Percentiles rank a stretch among this genome's conserved stretches.
phyloP scores from a whole-genome alignment of 2,113 vertebrate genomes.

The Zeus faber region DNA sequence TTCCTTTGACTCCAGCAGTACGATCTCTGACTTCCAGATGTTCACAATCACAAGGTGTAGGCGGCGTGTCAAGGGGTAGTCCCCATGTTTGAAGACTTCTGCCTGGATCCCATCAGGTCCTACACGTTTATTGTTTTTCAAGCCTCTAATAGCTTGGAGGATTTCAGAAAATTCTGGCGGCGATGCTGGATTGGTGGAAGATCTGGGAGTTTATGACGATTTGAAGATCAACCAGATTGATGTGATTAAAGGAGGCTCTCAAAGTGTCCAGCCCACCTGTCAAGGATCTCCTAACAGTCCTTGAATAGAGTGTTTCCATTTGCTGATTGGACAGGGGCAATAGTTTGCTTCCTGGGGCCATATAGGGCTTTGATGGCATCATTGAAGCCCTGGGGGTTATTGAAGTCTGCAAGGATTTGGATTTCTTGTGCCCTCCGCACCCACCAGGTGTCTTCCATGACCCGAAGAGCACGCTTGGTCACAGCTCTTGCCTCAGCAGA shows the following conservation, averaged over 20 bases:
- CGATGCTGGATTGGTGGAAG: background rate
- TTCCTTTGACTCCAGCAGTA: background rate
- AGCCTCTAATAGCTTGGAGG: background rate
- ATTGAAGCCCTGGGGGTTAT: no score
- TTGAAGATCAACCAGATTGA: background rate
- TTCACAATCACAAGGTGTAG: background rate
- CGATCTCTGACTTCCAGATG: background rate
- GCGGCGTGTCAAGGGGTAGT: background rate
- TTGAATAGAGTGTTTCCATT: no score
- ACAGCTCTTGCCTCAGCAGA: background rate
- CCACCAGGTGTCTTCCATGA: no score
- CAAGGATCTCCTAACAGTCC: no score
- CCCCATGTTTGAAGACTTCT: background rate
- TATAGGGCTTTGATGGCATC: no score
- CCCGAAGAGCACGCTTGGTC: background rate
- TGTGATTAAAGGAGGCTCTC: constrained; percentile 1
- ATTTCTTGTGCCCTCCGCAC: no score
- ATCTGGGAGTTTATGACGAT: background rate
- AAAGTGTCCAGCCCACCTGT: background rate
- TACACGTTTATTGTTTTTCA: background rate
- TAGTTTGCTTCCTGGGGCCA: no score
- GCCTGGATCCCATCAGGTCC: background rate
- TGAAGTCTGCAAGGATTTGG: no score
- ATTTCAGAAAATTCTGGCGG: no score
- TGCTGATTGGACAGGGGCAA: no score